phyloP scores from a whole-genome alignment of 2,797 vertebrate genomes.

The Sebastes kiyomatsui region DNA sequence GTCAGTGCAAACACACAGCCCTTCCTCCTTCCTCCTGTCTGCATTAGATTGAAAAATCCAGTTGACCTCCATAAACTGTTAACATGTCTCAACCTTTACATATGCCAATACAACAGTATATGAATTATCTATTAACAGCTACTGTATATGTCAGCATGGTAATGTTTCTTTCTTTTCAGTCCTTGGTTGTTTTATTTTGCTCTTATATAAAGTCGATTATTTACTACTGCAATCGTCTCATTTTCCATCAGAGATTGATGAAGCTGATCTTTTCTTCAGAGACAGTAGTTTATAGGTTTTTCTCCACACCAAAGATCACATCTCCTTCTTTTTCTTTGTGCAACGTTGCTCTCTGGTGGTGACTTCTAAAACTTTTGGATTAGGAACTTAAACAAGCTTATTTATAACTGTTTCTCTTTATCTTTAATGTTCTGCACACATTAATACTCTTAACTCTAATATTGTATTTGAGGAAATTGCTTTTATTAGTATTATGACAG shows the following conservation, averaged over 20 bases:
- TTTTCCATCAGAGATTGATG: not conserved
- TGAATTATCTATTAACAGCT: not conserved
- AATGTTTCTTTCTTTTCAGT: not conserved
- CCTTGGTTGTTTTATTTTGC: not conserved
- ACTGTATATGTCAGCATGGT: not conserved
- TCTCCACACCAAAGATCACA: not conserved
- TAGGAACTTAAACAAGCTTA: not conserved
- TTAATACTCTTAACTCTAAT: not conserved
- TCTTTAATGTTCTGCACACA: not conserved
- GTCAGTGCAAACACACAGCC: not conserved
- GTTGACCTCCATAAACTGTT: not conserved
- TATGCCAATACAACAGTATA: not conserved
- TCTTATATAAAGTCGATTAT: not conserved
- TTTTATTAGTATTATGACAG: not conserved
- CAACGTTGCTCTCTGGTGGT: conserved; percentile 62
- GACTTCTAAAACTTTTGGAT: not conserved
- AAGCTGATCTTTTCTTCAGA: not conserved
- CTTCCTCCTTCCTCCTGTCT: not conserved
- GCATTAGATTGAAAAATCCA: not conserved
- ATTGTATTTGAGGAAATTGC: not conserved
- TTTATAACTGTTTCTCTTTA: not conserved
- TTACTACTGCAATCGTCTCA: not conserved
- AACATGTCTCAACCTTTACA: not conserved
- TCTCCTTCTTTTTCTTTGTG: not conserved
- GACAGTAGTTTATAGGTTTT: not conserved